Percentiles rank a stretch among this genome's conserved stretches.
Evolutionary conservation across 2,797 vertebrate genomes (phyloP).

Genomic region (Monodelphis domestica): DNA sequence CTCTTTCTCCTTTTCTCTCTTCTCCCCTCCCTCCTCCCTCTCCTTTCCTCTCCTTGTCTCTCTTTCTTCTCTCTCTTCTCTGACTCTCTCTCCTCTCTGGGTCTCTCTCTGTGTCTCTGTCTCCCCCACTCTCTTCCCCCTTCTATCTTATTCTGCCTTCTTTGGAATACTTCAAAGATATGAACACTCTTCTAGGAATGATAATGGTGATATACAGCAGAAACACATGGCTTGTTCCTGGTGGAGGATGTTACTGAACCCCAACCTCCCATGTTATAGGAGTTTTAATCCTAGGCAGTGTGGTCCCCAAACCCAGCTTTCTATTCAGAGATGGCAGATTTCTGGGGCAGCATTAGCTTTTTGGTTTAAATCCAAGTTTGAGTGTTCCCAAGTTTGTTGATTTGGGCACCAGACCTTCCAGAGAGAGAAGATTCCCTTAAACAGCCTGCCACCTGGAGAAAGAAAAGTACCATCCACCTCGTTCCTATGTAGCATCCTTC

Average conservation of each 20-base stretch:
- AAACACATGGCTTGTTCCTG: not conserved
- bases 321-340: not conserved
- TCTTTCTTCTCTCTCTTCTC: not conserved
- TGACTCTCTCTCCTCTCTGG: not conserved
- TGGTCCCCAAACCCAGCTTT: not conserved
- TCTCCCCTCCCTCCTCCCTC: too few species aligned
- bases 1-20: not conserved
- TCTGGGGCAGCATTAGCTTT: not conserved
- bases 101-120: not conserved
- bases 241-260: not conserved
- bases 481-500: not conserved
- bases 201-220: not conserved
- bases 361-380: not conserved
- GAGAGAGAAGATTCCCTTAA: not conserved
- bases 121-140: too few species aligned
- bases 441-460: not conserved
- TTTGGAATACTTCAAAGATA: not conserved
- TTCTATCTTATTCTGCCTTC: not conserved
- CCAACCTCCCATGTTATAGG: not conserved
- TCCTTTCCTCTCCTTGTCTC: fast-evolving
- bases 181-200: not conserved
- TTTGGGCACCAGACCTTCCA: not conserved
- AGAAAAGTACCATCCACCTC: not conserved
- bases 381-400: not conserved
- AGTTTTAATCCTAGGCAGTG: not conserved